Conservation (phyloP, 2,888 invertebrate genomes). For the Anthrax anthrax region DNA sequence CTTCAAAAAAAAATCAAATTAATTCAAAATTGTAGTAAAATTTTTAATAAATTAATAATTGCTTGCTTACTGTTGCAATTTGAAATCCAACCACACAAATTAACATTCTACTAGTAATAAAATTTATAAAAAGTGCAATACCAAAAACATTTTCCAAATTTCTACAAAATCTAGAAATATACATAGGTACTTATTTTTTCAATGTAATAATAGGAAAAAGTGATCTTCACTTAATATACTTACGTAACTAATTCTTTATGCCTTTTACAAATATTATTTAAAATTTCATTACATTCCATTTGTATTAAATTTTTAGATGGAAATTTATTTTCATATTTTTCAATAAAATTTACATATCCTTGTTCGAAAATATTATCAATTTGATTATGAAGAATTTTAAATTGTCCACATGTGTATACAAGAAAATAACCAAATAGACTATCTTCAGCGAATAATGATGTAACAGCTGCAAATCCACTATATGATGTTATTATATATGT, state of each 20-base stretch:
- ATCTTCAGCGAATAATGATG: slow-evolving; percentile 32
- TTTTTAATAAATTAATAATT: neutral
- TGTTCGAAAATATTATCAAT: slow-evolving; percentile 19
- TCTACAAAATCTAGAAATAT: slow-evolving; percentile 21
- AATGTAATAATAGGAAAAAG: neutral
- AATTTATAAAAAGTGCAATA: slow-evolving; percentile 28
- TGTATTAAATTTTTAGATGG: slow-evolving; percentile 11
- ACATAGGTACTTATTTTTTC: neutral
- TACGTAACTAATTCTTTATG: slow-evolving; percentile 27
- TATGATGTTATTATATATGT: slow-evolving; percentile 29
- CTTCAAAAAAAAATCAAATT: slow-evolving; percentile 8
- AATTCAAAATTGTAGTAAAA: neutral
- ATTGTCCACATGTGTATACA: slow-evolving; percentile 29
- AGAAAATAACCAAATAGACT: slow-evolving; percentile 31
- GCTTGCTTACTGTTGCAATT: slow-evolving; percentile 22
- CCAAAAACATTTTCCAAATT: slow-evolving; percentile 28
- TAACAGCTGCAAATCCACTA: slow-evolving; percentile 31
- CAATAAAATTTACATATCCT: slow-evolving; percentile 11
- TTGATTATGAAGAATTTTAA: slow-evolving; percentile 23
- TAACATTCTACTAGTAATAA: slow-evolving; percentile 27
- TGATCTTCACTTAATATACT: slow-evolving; percentile 1
- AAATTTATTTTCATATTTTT: slow-evolving; percentile 5
- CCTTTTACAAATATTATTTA: slow-evolving; percentile 20
- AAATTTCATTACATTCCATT: slow-evolving; percentile 12
- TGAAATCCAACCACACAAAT: slow-evolving; percentile 35